These are phyloP conservation scores for Siniperca undulata DNA, from an alignment of 2,797 vertebrate genomes.

Conservation along the genomic window DNA sequence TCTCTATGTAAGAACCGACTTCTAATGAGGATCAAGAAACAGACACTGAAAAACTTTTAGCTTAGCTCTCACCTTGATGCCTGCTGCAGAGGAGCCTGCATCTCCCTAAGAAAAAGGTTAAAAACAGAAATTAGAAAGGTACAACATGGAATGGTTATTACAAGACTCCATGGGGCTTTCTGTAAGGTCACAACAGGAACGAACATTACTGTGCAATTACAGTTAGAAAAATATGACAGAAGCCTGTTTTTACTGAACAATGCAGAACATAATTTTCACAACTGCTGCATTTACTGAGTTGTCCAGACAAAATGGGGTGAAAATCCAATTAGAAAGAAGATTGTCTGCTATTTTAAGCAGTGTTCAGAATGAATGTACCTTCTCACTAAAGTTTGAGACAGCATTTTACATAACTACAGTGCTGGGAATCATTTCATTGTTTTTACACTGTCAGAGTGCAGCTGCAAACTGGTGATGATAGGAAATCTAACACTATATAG, in stretches of 20 bases:
- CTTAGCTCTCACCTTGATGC: slow-evolving; percentile 93
- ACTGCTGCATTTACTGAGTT: slow-evolving; percentile 26
- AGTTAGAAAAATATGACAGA: slow-evolving; percentile 11
- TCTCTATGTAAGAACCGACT: not conserved
- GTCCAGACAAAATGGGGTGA: slow-evolving; percentile 18
- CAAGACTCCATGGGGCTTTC: not conserved
- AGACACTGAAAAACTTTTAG: not conserved
- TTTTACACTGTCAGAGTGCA: slow-evolving; percentile 60
- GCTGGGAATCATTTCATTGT: slow-evolving; percentile 52
- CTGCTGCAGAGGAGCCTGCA: slow-evolving; percentile 96
- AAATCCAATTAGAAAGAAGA: slow-evolving; percentile 47
- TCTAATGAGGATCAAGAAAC: not conserved
- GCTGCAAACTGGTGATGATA: slow-evolving; percentile 60
- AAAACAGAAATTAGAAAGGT: not conserved
- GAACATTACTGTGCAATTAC: slow-evolving; percentile 18
- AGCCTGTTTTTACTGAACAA: slow-evolving; percentile 45
- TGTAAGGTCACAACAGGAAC: slow-evolving; percentile 14
- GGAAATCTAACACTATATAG: slow-evolving; percentile 52
- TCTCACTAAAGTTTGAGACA: slow-evolving; percentile 34
- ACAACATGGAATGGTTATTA: slow-evolving; percentile 12
- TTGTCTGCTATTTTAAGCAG: slow-evolving; percentile 37
- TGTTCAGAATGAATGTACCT: slow-evolving; percentile 28
- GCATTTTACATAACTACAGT: slow-evolving; percentile 32
- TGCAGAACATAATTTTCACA: slow-evolving; percentile 31
- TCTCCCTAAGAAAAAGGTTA: slow-evolving; percentile 88